Base-by-base conservation (phyloP, 1,140 invertebrate species). In the Heliconius himera region DNA sequence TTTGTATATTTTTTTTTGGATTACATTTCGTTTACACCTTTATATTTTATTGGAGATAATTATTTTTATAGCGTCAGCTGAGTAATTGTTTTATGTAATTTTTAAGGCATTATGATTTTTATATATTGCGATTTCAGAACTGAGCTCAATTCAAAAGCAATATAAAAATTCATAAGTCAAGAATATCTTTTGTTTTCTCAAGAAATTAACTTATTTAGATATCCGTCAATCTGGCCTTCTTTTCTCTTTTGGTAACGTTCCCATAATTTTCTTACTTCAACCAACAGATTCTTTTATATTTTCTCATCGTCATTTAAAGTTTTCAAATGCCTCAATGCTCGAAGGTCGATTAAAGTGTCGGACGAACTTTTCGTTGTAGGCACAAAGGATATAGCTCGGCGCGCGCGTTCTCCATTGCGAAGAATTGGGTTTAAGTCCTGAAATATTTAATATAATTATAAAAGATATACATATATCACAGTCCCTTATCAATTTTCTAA, bases 291-390 rank as follows among this genome's bases (percentile, higher is more conserved):
- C 0, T 29, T 29, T 73, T 84, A 92, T 88, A 90, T 74, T 79
- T 91, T 89, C 29, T 92, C 88, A 26, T 92, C 88, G 56, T 93
- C 89, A 41, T 91, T 87, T 4, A 91, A 73, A 22, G 91, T 83
- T 80, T 91, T 90, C 22, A 91, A 82, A 77, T 94, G 93, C 41
- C 90, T 86, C n/a, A 93, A 88, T 3, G 92, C 92, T 82, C 88
- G 82, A 22, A 94, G 83, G 33, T 94, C 92, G 46, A 94, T 93
- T 54, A 94, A 89, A 1, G 93, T 94, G 77, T 94, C 93, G 3
- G 93, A 94, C 0, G 93, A 94, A 73, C 93, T 94, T 79, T 94
- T 94, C 4, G 91, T 92, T 20, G 93, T 94, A 0, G 92, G 93
- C 4, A 94, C 89, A 83, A 94, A 94, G 1, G 92, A 93, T 36